Conservation (phyloP, 2,113 vertebrate species). For the Poicephalus gulielmi region DNA sequence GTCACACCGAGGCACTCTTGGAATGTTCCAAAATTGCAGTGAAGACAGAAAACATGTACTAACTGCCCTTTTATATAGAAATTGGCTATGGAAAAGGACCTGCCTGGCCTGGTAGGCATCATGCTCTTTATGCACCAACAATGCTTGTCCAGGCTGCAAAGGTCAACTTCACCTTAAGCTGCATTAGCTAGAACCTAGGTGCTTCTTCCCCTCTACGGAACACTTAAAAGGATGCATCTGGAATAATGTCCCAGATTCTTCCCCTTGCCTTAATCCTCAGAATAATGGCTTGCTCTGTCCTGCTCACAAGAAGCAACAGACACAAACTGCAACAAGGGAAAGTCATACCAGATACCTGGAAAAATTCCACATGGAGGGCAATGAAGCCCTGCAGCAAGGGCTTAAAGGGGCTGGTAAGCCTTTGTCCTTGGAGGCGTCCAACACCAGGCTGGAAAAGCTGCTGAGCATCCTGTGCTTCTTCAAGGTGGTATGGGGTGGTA, state of each 20-base stretch:
- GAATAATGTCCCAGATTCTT: not conserved
- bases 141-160: not conserved
- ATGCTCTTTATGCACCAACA: not conserved
- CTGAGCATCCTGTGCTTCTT: not conserved
- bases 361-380: not conserved
- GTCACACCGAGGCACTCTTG: not conserved
- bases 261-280: too few relatives aligned
- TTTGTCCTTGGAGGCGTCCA: not conserved
- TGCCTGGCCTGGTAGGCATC: not conserved
- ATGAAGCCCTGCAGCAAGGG: not conserved
- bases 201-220: not conserved
- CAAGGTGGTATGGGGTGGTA: fast-evolving
- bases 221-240: not conserved
- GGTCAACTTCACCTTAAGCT: not conserved
- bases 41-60: not conserved
- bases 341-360: not conserved
- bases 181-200: not conserved
- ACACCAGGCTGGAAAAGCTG: not conserved
- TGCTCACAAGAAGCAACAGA: not conserved
- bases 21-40: not conserved
- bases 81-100: not conserved
- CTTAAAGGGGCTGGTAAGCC: not conserved
- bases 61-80: not conserved
- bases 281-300: not conserved
- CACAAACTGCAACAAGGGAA: not conserved